phyloP scores from a whole-genome alignment of 35 echinoderm and acorn worm species.

The Chiridota heheva region DNA sequence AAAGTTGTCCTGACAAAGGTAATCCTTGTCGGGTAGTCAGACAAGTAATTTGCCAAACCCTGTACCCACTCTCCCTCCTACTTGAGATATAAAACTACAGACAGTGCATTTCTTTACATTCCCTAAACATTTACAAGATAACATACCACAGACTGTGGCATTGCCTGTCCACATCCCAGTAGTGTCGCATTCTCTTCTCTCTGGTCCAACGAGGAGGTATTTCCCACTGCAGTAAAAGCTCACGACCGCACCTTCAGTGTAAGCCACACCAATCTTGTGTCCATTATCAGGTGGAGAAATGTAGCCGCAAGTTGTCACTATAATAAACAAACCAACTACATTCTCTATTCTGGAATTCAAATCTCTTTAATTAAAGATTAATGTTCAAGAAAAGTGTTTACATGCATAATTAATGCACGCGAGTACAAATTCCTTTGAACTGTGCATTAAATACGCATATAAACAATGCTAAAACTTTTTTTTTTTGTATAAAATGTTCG shows the following conservation, averaged over 20 bases:
- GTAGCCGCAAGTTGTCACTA: slow-evolving; percentile 71
- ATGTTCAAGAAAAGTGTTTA: background rate
- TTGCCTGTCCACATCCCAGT: slow-evolving; percentile 66
- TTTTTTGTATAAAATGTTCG: background rate
- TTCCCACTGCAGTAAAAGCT: slow-evolving; percentile 51
- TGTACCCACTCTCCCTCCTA: no score
- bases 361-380: background rate
- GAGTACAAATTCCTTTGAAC: no score
- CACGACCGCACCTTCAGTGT: slow-evolving; percentile 46
- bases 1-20: no score
- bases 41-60: no score
- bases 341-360: background rate
- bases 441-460: no score
- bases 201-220: slow-evolving; percentile 39
- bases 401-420: no score
- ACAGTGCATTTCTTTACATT: no score
- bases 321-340: slow-evolving; percentile 4
- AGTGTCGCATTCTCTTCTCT: slow-evolving; percentile 30
- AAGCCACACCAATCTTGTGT: slow-evolving; percentile 60
- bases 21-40: no score
- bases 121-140: no score
- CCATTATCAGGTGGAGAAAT: slow-evolving; percentile 65
- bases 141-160: slow-evolving; percentile 67
- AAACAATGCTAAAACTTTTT: no score
- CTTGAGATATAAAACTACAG: no score